Base-by-base conservation (phyloP, 2,888 invertebrate species). In the Himalopsyche tibetana region DNA sequence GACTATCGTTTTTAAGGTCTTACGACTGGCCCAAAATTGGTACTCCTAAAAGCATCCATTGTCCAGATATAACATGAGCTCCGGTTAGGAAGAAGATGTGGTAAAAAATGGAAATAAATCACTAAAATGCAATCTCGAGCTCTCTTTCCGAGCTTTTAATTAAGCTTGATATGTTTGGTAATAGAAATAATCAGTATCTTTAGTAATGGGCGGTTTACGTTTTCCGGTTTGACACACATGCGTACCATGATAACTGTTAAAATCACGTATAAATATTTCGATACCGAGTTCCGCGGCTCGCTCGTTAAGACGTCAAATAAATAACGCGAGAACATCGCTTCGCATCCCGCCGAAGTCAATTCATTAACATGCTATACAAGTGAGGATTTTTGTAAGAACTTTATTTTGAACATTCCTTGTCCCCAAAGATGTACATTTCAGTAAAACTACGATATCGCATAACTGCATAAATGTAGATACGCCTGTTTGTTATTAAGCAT, bases 221-320 rank as follows among this genome's bases (percentile, higher is more conserved):
- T 74, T 74, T 74, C 74, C 74, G 74, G 38, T 74, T 74, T 28
- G 36, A 11, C 74, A 74, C 74, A 74, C 74, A 74, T 74, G 74
- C 74, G 12, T 74, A 12, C 28, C 38, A 74, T 74, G 74, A 74
- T 74, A 74, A 74, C 74, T 38, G 74, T 74, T 74, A 36, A 74
- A 36, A 28, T 74, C 9, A 74, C 38, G 74, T 74, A 38, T 74
- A 74, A 74, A 74, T 74, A 74, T 74, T 74, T 74, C 74, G 74
- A 74, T 74, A 19, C 74, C 19, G 36, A 36, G 74, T 36, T 38
- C 38, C 38, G 74, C 74, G 74, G 74, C 74, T 12, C 28, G 74
- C 74, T 74, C 74, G 74, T 74, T 74, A 74, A 74, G 36, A 74
- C 74, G 74, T 74, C 74, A 74, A 74, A 74, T 74, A 74, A 74